Percentiles rank a stretch among this genome's conserved stretches.
Evolutionary conservation across 2,888 invertebrate genomes (phyloP).

Genomic region (Caenorhabditis sp.): DNA sequence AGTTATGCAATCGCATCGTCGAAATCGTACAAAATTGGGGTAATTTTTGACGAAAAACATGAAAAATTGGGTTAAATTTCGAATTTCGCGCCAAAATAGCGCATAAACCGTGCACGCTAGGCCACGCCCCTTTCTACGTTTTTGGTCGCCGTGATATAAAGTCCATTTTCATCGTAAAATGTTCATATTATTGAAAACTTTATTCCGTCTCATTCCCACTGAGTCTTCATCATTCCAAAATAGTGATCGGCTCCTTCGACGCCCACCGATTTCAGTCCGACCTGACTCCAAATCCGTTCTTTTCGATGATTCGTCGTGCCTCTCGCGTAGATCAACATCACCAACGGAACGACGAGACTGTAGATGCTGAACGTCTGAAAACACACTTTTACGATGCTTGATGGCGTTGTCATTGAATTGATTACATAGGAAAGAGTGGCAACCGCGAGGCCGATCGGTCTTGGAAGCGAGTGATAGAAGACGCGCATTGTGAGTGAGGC

Average conservation of each 20-base stretch:
- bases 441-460: slow-evolving; percentile 27
- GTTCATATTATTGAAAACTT: not conserved
- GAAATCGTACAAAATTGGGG: too few relatives aligned
- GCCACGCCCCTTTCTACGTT: too few relatives aligned
- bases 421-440: slow-evolving; percentile 51
- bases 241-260: slow-evolving; percentile 50
- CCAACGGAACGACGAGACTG: slow-evolving; percentile 30
- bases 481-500: slow-evolving; percentile 23
- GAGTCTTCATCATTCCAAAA: slow-evolving; percentile 49
- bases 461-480: slow-evolving; percentile 23
- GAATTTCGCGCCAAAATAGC: too few relatives aligned
- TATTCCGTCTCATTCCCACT: slow-evolving; percentile 55
- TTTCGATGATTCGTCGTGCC: slow-evolving; percentile 1
- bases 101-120: too few relatives aligned
- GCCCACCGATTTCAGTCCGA: slow-evolving; percentile 50
- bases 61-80: too few relatives aligned
- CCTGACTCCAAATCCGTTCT: slow-evolving; percentile 30
- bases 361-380: slow-evolving; percentile 58
- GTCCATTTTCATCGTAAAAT: too few relatives aligned
- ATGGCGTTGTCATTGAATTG: too few relatives aligned
- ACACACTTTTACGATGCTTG: not conserved
- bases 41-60: too few relatives aligned
- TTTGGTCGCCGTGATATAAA: too few relatives aligned
- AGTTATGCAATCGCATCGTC: too few relatives aligned
- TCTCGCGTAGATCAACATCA: slow-evolving; percentile 30